A percentile compares a stretch with the other conserved stretches of the same genome.
Conservation (phyloP, 2,113 vertebrate genomes). For the Eulemur rufifrons region DNA sequence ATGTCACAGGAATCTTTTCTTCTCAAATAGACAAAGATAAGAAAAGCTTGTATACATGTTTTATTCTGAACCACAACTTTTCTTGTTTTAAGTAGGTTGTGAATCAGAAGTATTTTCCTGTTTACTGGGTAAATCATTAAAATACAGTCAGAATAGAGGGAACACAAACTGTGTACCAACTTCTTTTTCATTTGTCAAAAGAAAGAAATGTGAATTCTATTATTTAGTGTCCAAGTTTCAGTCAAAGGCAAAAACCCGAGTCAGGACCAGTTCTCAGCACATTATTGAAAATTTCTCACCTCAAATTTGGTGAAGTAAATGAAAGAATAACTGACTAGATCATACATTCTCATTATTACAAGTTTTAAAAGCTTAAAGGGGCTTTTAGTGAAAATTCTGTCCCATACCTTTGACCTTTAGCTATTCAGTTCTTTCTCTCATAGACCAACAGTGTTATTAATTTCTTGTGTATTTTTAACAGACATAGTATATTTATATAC, state of each 20-base stretch:
- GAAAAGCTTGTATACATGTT: background rate
- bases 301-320: background rate
- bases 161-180: conserved; percentile 18
- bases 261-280: background rate
- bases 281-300: background rate
- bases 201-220: conserved; percentile 37
- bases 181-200: conserved; percentile 16
- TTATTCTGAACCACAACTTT: background rate
- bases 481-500: background rate
- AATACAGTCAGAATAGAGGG: background rate
- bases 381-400: background rate
- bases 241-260: background rate
- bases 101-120: conserved; percentile 42
- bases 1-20: conserved; percentile 5
- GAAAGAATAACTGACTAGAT: background rate
- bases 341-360: background rate
- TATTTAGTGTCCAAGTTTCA: conserved; percentile 52
- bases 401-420: background rate
- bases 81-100: background rate
- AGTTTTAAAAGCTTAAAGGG: background rate
- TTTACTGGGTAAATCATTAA: conserved; percentile 32
- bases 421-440: background rate
- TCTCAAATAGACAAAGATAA: background rate
- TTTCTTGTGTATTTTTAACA: background rate
- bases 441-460: background rate